Evolutionary conservation across 1,140 invertebrate species (phyloP).

Genomic region (Lepidotrigona ventralis): DNA sequence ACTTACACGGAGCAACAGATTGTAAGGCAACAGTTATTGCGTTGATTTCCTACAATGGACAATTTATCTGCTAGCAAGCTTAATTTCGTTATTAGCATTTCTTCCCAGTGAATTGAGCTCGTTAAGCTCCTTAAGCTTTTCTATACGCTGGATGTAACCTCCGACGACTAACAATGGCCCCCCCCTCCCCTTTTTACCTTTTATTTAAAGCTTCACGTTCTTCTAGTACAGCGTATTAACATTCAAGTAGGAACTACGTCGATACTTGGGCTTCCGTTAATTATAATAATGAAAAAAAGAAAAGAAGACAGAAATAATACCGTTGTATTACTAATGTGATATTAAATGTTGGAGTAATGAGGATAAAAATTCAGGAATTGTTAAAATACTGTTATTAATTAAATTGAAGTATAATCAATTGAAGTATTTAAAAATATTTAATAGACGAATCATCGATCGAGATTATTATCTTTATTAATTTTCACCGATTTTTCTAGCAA

Average conservation of each 20-base stretch:
- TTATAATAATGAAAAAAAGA: background rate
- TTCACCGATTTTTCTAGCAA: too few relatives aligned
- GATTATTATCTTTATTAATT: too few relatives aligned
- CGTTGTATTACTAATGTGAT: background rate
- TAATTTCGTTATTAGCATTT: slow-evolving; percentile 47
- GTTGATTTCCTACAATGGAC: background rate
- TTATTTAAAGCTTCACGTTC: background rate
- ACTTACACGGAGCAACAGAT: background rate
- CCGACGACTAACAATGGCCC: background rate
- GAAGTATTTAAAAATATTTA: too few relatives aligned
- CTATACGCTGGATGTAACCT: background rate
- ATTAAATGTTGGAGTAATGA: background rate
- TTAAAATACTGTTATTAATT: background rate
- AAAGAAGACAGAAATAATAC: background rate
- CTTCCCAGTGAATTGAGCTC: slow-evolving; percentile 24
- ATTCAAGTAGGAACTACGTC: background rate
- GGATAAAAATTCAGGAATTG: background rate
- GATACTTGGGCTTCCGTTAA: background rate
- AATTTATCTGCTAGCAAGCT: background rate
- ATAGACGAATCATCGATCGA: too few relatives aligned
- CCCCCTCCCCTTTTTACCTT: background rate
- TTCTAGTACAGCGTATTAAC: background rate
- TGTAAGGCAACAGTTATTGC: background rate
- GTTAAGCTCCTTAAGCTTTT: slow-evolving; percentile 8
- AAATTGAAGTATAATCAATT: too few relatives aligned